These are phyloP conservation scores for Tubulanus polymorphus DNA, from an alignment of 2,888 invertebrate genomes.

Conservation along the genomic window DNA sequence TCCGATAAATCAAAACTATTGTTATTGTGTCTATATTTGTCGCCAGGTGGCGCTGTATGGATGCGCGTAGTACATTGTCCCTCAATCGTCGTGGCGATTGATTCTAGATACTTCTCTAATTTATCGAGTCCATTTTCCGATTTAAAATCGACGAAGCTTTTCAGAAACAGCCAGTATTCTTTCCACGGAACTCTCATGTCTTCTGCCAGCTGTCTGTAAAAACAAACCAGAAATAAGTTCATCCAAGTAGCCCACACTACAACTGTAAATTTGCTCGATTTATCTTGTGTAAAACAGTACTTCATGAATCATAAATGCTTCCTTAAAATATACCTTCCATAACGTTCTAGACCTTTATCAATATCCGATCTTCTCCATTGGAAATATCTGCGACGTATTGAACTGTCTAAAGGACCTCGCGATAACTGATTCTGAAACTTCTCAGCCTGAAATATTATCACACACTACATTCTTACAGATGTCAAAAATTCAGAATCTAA, in stretches of 20 bases:
- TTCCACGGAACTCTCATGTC: slow-evolving; percentile 63
- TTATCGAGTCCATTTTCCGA: slow-evolving; percentile 68
- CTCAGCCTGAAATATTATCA: slow-evolving; percentile 29
- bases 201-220: slow-evolving; percentile 40
- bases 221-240: background rate
- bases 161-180: slow-evolving; percentile 90
- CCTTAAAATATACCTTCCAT: slow-evolving; percentile 62
- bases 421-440: slow-evolving; percentile 65
- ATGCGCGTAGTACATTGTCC: too few relatives aligned
- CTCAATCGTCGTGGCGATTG: too few relatives aligned
- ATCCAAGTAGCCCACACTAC: too few relatives aligned
- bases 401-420: slow-evolving; percentile 66
- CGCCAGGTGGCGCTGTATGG: too few relatives aligned
- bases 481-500: too few relatives aligned
- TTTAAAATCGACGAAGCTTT: slow-evolving; percentile 73
- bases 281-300: background rate
- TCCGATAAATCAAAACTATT: too few relatives aligned
- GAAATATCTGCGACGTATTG: slow-evolving; percentile 21
- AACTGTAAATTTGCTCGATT: too few relatives aligned
- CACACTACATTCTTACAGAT: background rate
- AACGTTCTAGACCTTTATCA: slow-evolving; percentile 82
- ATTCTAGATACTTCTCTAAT: slow-evolving; percentile 76
- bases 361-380: slow-evolving; percentile 63
- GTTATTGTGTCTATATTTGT: too few relatives aligned
- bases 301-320: background rate